A percentile compares a stretch with the other conserved stretches of the same genome.
phyloP scores from a whole-genome alignment of 2,113 vertebrate genomes.

The Tichodroma muraria region DNA sequence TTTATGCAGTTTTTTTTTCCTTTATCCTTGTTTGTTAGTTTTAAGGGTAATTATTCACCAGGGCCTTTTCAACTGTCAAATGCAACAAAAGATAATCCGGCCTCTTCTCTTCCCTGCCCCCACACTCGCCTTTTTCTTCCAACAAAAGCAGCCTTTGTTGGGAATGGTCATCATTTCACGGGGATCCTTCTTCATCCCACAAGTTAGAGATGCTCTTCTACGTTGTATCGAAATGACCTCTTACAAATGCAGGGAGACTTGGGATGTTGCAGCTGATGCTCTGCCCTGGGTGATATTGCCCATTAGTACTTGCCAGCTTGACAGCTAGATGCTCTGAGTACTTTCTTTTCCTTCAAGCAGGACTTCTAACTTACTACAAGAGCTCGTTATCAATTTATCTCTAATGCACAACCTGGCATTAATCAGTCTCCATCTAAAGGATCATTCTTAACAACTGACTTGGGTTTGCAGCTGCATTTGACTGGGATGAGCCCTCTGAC shows the following conservation, averaged over 20 bases:
- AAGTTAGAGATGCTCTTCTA: constrained; percentile 4
- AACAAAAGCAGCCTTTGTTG: constrained; percentile 75
- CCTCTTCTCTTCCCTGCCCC: constrained; percentile 48
- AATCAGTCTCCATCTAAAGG: not conserved
- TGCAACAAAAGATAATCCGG: constrained; percentile 75
- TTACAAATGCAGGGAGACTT: not conserved
- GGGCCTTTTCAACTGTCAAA: constrained; percentile 83
- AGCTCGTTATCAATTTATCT: not conserved
- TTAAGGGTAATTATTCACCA: constrained; percentile 84
- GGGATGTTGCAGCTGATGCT: not conserved
- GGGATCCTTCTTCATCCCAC: constrained; percentile 12
- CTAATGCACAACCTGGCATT: not conserved
- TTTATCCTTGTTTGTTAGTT: constrained; percentile 71
- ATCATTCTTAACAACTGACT: not conserved
- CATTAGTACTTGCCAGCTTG: not conserved
- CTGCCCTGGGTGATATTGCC: not conserved
- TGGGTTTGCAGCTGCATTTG: not conserved
- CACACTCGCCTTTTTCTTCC: constrained; percentile 17
- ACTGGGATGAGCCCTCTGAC: not conserved
- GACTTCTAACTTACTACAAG: not conserved
- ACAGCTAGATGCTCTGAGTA: not conserved
- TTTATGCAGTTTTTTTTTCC: constrained; percentile 27
- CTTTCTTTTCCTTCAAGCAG: not conserved
- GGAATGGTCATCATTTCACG: constrained; percentile 4
- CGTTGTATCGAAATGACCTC: constrained; percentile 5